Base-by-base conservation (phyloP, 2,888 invertebrate species). In the Liodrosophila aerea region DNA sequence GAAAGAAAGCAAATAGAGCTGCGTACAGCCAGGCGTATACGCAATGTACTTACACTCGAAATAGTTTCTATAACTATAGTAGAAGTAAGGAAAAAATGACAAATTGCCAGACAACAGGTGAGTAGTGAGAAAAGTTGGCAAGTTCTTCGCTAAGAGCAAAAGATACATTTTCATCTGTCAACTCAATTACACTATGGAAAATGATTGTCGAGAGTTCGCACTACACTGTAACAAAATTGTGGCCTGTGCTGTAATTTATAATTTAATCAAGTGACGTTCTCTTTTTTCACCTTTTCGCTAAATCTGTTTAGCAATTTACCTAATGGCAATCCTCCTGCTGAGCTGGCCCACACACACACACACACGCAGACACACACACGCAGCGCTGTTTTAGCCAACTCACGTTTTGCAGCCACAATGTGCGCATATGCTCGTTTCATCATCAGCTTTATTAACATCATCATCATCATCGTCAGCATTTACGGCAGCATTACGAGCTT, bases 261-360 rank as follows among this genome's bases (percentile, higher is more conserved):
- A 44, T 41, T 12, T 41, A 46, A 44, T 51, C 29, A 56, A 43
- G 31, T 45, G 22, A 22, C n/a, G 13, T 27, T 29, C 12, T 45
- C 3, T 58, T 51, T 64, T 45, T 46, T 18, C 16, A 22, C 22
- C 22, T 22, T 22, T 22, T 22, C 5, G 22, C 34, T 11, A 56
- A 69, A 64, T 68, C 40, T 44, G 47, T 41, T 59, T 33, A 34
- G 54, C 47, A 60, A 70, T 70, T 68, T 64, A 33, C 36, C 52
- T 64, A 64, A 68, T 64, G 64, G 54, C 46, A 18, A 15, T 16
- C 12, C 18, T 44, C 30, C 18, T 45, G 47, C 57, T 57, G 56
- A 27, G 37, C 31, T 39, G 1, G 13, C 12, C 22, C 31, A 2
- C 13, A 13, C 45, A 34, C 44, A 47, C n/a, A n/a, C n/a, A n/a